Evolutionary conservation across 2,888 invertebrate species (phyloP).

Genomic region (Cetonia aurata): DNA sequence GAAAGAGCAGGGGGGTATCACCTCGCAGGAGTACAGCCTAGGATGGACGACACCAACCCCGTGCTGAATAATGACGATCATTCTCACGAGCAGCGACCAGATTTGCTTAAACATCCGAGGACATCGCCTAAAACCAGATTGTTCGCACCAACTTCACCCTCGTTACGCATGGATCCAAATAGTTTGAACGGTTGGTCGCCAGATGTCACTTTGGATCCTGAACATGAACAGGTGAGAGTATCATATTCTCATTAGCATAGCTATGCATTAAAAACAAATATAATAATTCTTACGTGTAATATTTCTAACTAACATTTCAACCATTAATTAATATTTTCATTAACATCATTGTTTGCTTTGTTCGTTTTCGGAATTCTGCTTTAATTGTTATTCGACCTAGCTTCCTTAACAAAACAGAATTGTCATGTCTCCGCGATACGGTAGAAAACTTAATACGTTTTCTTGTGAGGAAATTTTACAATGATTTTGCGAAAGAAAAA

Average conservation of each 20-base stretch:
- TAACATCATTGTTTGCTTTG: background rate
- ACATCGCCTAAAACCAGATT: slow-evolving; percentile 58
- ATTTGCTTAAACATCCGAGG: slow-evolving; percentile 60
- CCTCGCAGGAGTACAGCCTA: slow-evolving; percentile 58
- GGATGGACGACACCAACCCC: slow-evolving; percentile 64
- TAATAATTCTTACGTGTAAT: background rate
- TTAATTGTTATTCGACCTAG: no score
- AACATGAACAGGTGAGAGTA: slow-evolving; percentile 51
- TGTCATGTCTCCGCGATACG: no score
- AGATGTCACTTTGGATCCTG: slow-evolving; percentile 57
- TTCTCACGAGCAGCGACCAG: slow-evolving; percentile 75
- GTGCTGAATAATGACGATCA: slow-evolving; percentile 71
- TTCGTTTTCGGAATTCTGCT: background rate
- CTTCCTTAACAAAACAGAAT: no score
- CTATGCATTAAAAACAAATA: background rate
- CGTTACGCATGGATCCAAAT: slow-evolving; percentile 56
- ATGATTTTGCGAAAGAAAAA: no score
- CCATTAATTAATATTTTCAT: background rate
- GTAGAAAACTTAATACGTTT: no score
- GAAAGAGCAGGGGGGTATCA: slow-evolving; percentile 58
- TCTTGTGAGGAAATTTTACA: no score
- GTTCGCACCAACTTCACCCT: slow-evolving; percentile 62
- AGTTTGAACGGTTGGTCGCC: slow-evolving; percentile 57
- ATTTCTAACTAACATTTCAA: background rate
- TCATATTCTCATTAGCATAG: background rate